Conservation (phyloP, 2,888 invertebrate species). For the Ypsolopha sequella region DNA sequence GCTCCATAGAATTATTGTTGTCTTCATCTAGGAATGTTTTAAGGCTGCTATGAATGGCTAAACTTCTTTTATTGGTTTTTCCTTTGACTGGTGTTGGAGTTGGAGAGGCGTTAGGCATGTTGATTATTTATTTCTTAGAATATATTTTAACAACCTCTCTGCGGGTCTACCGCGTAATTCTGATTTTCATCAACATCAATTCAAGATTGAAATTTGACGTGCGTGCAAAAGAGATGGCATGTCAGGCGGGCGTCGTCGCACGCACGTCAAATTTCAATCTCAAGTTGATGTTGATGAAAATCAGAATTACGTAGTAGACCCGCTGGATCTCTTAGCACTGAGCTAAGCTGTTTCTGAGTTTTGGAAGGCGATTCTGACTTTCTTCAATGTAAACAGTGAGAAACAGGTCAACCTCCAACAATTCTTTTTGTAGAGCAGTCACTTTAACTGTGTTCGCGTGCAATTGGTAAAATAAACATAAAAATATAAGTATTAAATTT, state of each 20-base stretch:
- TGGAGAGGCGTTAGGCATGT: slow-evolving; percentile 40
- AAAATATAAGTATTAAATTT: slow-evolving; percentile 11
- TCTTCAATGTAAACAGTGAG: slow-evolving; percentile 54
- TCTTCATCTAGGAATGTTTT: slow-evolving; percentile 25
- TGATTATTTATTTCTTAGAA: slow-evolving; percentile 34
- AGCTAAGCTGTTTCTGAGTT: slow-evolving; percentile 38
- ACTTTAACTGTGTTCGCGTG: slow-evolving; percentile 41
- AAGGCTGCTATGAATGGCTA: slow-evolving; percentile 7
- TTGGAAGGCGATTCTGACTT: slow-evolving; percentile 40
- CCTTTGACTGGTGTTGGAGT: slow-evolving; percentile 25
- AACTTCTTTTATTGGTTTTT: slow-evolving; percentile 16
- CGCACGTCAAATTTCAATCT: too few relatives aligned
- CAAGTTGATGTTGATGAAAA: too few relatives aligned
- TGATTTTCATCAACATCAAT: too few relatives aligned
- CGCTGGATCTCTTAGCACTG: slow-evolving; percentile 44
- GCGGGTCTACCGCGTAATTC: too few relatives aligned
- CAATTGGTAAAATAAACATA: slow-evolving; percentile 37
- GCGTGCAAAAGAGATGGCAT: too few relatives aligned
- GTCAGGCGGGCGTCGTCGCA: too few relatives aligned
- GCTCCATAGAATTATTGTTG: slow-evolving; percentile 31
- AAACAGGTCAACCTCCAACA: slow-evolving; percentile 59
- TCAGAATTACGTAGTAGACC: too few relatives aligned
- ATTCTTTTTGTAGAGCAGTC: slow-evolving; percentile 38
- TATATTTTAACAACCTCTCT: slow-evolving; percentile 49
- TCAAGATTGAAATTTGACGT: too few relatives aligned